Conservation (phyloP, 2,888 invertebrate genomes). For the Metellina segmentata region DNA sequence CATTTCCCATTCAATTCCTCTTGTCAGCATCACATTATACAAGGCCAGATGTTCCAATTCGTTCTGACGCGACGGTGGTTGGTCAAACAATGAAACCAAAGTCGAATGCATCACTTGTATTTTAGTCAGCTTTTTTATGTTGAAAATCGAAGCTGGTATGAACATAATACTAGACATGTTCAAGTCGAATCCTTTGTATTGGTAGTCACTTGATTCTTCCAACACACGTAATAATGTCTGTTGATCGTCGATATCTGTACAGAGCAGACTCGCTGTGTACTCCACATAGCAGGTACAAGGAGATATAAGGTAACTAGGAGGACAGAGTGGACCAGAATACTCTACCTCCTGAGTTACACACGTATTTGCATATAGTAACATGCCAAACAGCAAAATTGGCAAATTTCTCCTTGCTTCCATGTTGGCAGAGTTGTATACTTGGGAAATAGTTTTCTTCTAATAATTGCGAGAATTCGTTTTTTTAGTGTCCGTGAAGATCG, state of each 20-base stretch:
- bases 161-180: background rate
- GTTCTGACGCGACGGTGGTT: background rate
- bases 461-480: no score
- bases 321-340: no score
- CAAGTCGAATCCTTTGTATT: background rate
- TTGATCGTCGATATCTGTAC: background rate
- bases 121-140: background rate
- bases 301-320: no score
- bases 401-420: no score
- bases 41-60: background rate
- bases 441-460: no score
- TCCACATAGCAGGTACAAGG: background rate
- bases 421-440: no score
- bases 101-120: background rate
- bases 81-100: background rate
- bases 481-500: no score
- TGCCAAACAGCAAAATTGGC: no score
- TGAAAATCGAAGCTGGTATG: background rate
- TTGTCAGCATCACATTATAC: background rate
- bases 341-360: no score
- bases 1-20: background rate
- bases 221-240: background rate
- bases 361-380: no score
- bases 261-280: background rate
- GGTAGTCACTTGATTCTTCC: slow-evolving; percentile 12